phyloP scores from a whole-genome alignment of 1,140 invertebrate genomes.

The Drosophila ananassae region DNA sequence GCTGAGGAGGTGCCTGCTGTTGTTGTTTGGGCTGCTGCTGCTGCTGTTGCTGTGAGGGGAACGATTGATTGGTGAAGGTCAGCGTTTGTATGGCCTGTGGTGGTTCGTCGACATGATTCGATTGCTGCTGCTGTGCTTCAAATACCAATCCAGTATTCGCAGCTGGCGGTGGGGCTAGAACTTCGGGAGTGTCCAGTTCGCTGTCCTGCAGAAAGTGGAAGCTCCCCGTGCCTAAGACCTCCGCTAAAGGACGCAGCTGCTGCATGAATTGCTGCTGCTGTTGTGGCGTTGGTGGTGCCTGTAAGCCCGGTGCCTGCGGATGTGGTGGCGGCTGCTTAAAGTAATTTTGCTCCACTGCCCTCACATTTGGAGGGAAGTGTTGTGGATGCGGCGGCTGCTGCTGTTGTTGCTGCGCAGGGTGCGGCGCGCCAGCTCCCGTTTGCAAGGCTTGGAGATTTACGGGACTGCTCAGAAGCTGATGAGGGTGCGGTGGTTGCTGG shows the following conservation, averaged over 20 bases:
- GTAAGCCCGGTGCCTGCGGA: constrained; percentile 81
- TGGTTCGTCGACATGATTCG: constrained; percentile 67
- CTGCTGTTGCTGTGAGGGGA: constrained; percentile 84
- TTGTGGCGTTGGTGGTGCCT: constrained; percentile 52
- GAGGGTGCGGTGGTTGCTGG: constrained; percentile 52
- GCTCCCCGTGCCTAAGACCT: constrained; percentile 88
- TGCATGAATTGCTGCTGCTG: constrained; percentile 83
- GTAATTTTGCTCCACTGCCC: constrained; percentile 86
- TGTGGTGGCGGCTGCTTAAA: constrained; percentile 85
- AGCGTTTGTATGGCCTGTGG: constrained; percentile 88
- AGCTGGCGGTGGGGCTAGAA: constrained; percentile 51
- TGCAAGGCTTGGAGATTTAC: constrained; percentile 76
- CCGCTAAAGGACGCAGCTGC: constrained; percentile 87
- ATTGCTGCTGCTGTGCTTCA: constrained; percentile 51
- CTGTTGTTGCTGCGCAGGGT: constrained; percentile 36
- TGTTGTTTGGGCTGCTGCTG: constrained; percentile 55
- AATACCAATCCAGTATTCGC: constrained; percentile 59
- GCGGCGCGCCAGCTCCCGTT: constrained; percentile 34
- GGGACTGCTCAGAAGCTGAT: constrained; percentile 69
- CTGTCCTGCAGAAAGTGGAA: constrained; percentile 92
- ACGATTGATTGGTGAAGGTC: constrained; percentile 92
- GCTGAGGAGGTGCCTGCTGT: constrained; percentile 37
- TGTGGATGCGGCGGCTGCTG: constrained; percentile 32
- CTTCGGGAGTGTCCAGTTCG: constrained; percentile 89
- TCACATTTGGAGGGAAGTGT: constrained; percentile 84